phyloP scores from a whole-genome alignment of 37 sponge, comb jelly and placozoan species.

The Corticium candelabrum region DNA sequence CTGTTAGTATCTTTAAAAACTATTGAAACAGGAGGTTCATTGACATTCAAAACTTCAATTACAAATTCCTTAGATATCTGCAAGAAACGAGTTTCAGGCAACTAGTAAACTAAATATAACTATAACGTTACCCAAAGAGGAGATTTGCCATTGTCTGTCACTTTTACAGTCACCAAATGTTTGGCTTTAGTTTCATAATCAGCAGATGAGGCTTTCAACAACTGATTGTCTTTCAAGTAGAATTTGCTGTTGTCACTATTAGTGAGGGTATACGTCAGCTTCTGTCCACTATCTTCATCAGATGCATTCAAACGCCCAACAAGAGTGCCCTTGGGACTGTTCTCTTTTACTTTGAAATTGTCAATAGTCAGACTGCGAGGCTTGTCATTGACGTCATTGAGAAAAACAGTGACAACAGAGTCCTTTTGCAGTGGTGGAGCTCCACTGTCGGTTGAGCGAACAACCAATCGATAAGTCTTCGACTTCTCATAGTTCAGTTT shows the following conservation, averaged over 20 bases:
- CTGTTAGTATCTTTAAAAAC: not conserved
- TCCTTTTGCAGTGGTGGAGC: not conserved
- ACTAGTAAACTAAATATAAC: not conserved
- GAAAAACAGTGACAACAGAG: not conserved
- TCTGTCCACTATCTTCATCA: slow-evolving; percentile 6
- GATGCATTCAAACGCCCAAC: not conserved
- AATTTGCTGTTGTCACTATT: not conserved
- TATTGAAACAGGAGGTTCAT: not conserved
- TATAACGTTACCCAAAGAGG: not conserved
- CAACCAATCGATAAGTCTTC: not conserved
- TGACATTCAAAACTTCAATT: slow-evolving; percentile 2
- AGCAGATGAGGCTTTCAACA: not conserved
- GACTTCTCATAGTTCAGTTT: not conserved
- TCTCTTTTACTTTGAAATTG: not conserved
- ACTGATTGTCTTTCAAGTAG: not conserved
- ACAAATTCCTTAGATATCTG: not conserved
- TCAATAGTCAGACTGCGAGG: not conserved
- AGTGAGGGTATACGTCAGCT: not conserved
- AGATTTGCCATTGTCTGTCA: slow-evolving; percentile 8
- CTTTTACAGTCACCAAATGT: not conserved
- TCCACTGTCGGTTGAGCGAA: not conserved
- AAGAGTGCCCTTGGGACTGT: not conserved
- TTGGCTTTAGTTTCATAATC: slow-evolving; percentile 8
- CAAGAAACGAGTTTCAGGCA: not conserved
- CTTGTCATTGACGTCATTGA: not conserved